Evolutionary conservation across 2,888 invertebrate genomes (phyloP).

Genomic region (Volucella bombylans): DNA sequence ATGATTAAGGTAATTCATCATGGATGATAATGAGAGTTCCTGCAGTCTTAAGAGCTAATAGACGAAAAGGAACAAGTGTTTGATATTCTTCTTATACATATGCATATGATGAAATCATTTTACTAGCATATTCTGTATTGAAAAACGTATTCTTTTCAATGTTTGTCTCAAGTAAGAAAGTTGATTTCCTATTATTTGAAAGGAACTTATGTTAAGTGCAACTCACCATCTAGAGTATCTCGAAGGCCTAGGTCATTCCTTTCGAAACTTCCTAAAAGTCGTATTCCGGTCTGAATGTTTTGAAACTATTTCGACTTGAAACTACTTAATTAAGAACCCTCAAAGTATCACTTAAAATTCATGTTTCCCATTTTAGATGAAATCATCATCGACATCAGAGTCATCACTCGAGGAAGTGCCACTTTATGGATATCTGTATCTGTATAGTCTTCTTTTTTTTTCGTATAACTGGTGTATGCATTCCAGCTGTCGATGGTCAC

Average conservation of each 20-base stretch:
- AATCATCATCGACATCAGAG: background rate
- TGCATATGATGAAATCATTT: slow-evolving; percentile 2
- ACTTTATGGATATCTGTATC: background rate
- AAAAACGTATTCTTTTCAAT: no score
- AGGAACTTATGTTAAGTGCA: slow-evolving; percentile 35
- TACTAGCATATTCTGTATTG: background rate
- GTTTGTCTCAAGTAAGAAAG: no score
- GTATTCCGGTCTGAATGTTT: slow-evolving; percentile 38
- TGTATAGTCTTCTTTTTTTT: background rate
- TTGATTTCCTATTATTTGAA: background rate
- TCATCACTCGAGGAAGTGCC: slow-evolving; percentile 55
- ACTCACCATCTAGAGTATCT: slow-evolving; percentile 15
- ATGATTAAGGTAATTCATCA: slow-evolving; percentile 36
- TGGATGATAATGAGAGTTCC: slow-evolving; percentile 10
- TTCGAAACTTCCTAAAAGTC: slow-evolving; percentile 45
- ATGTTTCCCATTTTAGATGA: slow-evolving; percentile 47
- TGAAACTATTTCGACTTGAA: slow-evolving; percentile 22
- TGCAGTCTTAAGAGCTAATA: slow-evolving; percentile 2
- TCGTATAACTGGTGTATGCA: slow-evolving; percentile 25
- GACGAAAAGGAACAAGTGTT: background rate
- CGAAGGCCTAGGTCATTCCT: slow-evolving; percentile 69
- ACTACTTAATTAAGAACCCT: slow-evolving; percentile 49
- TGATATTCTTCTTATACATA: slow-evolving; percentile 5
- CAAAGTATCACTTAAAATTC: slow-evolving; percentile 53
- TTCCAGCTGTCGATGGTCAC: slow-evolving; percentile 23